Conservation (phyloP, 2,797 vertebrate species). For the Sorex maritimensis region DNA sequence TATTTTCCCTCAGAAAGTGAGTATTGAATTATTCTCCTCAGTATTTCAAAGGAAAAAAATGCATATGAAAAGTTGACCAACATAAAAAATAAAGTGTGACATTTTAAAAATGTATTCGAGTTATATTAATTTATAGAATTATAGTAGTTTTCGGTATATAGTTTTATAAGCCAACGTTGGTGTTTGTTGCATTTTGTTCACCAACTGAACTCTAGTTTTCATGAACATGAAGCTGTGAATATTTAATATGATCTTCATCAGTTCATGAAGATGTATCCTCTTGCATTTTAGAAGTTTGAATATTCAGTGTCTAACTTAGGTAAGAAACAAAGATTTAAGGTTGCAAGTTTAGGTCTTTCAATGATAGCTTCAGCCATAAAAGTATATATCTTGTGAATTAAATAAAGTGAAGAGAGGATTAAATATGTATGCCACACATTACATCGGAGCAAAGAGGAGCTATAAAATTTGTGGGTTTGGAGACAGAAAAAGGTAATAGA, state of each 20-base stretch:
- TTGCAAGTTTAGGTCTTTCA: neutral
- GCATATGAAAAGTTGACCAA: neutral
- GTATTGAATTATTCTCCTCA: neutral
- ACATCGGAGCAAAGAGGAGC: neutral
- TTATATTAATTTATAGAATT: neutral
- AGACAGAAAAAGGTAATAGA: neutral
- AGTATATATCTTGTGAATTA: neutral
- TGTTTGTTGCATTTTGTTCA: neutral
- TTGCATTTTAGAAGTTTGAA: neutral
- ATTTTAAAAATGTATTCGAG: neutral
- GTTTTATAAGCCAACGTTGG: neutral
- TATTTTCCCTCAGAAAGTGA: neutral
- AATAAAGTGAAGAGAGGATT: neutral
- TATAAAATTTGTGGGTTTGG: neutral
- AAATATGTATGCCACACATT: neutral
- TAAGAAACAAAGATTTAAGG: neutral
- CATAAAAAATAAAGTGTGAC: neutral
- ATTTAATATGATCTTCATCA: neutral
- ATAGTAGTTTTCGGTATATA: neutral
- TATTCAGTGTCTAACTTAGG: neutral
- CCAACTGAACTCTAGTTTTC: neutral
- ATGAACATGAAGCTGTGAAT: neutral
- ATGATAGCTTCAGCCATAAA: neutral
- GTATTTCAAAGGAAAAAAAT: neutral
- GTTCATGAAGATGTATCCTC: neutral